phyloP scores from a whole-genome alignment of 30 jellyfish, hydroid and myxozoan genomes.

The Pelagia noctiluca region DNA sequence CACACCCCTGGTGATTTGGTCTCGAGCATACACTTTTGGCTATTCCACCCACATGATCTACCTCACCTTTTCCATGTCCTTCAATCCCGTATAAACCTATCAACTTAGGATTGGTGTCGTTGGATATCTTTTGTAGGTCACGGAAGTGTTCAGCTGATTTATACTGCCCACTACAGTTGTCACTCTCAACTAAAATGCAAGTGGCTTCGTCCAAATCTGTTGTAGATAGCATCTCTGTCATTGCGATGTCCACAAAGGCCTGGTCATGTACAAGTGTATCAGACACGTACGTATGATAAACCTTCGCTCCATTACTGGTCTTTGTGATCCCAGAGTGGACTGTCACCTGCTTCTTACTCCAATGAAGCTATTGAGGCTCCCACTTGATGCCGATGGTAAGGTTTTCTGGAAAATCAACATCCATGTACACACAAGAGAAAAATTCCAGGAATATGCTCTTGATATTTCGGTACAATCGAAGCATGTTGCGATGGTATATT shows the following conservation, averaged over 20 bases:
- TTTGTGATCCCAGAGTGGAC: constrained; percentile 38
- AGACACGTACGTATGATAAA: constrained; percentile 47
- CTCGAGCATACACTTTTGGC: constrained; percentile 41
- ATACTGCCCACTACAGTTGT: constrained; percentile 41
- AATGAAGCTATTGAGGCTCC: constrained; percentile 22
- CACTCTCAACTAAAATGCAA: constrained; percentile 43
- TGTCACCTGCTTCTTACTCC: neutral
- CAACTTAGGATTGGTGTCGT: constrained; percentile 18
- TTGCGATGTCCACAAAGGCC: constrained; percentile 30
- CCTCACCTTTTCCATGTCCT: constrained; percentile 58
- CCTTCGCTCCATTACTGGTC: constrained; percentile 42
- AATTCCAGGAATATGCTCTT: neutral
- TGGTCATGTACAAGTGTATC: constrained; percentile 42
- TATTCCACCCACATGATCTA: constrained; percentile 49
- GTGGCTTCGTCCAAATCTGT: constrained; percentile 22
- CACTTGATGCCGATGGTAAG: constrained; percentile 7
- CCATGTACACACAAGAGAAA: neutral
- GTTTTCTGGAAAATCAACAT: constrained; percentile 20
- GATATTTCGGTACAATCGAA: neutral
- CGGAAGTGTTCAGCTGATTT: constrained; percentile 44
- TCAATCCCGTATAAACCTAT: constrained; percentile 19
- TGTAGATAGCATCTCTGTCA: constrained; percentile 1
- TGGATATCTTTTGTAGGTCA: constrained; percentile 36
- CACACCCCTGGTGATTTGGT: constrained; percentile 26
- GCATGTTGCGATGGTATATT: constrained; percentile 3